phyloP scores from a whole-genome alignment of 2,888 invertebrate species.

The Liodrosophila aerea region DNA sequence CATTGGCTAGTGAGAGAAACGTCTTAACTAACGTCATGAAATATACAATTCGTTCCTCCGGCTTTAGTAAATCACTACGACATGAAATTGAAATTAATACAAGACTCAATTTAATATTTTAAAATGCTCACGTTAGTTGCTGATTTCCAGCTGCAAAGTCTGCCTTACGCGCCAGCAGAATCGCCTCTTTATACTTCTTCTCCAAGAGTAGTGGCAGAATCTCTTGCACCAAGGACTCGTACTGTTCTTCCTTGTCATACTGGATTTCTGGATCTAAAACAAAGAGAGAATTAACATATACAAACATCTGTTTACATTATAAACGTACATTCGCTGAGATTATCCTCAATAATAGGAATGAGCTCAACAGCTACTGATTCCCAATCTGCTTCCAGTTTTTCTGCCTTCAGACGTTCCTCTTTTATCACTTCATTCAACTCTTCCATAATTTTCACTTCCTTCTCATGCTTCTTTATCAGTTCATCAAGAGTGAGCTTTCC shows the following conservation, averaged over 20 bases:
- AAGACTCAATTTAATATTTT: neutral
- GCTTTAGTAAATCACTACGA: slow-evolving; percentile 41
- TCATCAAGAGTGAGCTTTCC: slow-evolving; percentile 85
- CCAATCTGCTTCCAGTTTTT: slow-evolving; percentile 83
- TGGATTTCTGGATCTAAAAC: slow-evolving; percentile 53
- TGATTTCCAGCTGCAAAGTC: slow-evolving; percentile 80
- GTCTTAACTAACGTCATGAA: slow-evolving; percentile 79
- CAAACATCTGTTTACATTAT: too few species aligned
- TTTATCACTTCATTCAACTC: slow-evolving; percentile 84
- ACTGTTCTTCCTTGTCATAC: slow-evolving; percentile 74
- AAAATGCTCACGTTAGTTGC: slow-evolving; percentile 62
- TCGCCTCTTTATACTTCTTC: slow-evolving; percentile 79
- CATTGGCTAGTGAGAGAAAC: slow-evolving; percentile 78
- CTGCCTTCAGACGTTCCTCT: slow-evolving; percentile 84
- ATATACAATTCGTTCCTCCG: slow-evolving; percentile 80
- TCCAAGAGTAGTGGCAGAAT: slow-evolving; percentile 74
- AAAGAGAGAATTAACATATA: neutral
- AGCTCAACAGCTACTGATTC: slow-evolving; percentile 72
- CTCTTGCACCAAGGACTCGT: slow-evolving; percentile 74
- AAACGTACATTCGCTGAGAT: slow-evolving; percentile 69
- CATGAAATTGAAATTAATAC: neutral
- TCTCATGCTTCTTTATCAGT: slow-evolving; percentile 85
- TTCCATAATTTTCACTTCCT: slow-evolving; percentile 80
- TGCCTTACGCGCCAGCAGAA: slow-evolving; percentile 77
- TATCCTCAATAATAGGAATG: slow-evolving; percentile 74